A percentile compares a stretch with the other conserved stretches of the same genome.
Evolutionary conservation across 2,113 vertebrate species (phyloP).

Genomic region (Microtus ochrogaster): DNA sequence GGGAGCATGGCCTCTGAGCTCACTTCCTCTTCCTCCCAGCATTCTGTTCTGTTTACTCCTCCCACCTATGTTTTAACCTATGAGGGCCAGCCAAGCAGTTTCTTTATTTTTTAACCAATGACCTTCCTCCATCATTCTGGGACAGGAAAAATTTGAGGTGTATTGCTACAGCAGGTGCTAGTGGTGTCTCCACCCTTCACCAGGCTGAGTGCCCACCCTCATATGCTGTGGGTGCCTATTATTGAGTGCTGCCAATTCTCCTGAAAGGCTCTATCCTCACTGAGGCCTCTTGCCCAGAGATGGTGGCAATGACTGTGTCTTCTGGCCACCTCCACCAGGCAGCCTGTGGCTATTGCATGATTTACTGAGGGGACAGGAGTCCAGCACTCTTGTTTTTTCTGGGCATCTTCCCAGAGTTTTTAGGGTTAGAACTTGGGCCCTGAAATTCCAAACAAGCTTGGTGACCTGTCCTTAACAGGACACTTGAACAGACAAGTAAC

Average conservation of each 20-base stretch:
- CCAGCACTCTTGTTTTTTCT: not conserved
- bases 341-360: too few species aligned
- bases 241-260: not conserved
- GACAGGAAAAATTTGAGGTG: not conserved
- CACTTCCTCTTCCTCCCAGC: too few species aligned
- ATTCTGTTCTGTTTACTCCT: too few species aligned
- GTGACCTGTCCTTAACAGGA: not conserved
- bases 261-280: not conserved
- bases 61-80: too few species aligned
- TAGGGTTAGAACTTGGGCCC: not conserved
- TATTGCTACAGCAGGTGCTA: not conserved
- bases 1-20: too few species aligned
- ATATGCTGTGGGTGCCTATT: not conserved
- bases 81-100: too few species aligned
- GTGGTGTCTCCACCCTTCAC: too few species aligned
- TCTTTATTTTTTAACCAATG: too few species aligned
- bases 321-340: not conserved
- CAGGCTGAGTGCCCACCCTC: not conserved
- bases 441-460: not conserved
- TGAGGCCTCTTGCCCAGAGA: not conserved
- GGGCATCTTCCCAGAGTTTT: not conserved
- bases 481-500: not conserved
- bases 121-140: not conserved
- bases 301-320: not conserved
- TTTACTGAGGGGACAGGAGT: not conserved